Conservation (phyloP, 2,888 invertebrate genomes). For the Cheilosia vernalis region DNA sequence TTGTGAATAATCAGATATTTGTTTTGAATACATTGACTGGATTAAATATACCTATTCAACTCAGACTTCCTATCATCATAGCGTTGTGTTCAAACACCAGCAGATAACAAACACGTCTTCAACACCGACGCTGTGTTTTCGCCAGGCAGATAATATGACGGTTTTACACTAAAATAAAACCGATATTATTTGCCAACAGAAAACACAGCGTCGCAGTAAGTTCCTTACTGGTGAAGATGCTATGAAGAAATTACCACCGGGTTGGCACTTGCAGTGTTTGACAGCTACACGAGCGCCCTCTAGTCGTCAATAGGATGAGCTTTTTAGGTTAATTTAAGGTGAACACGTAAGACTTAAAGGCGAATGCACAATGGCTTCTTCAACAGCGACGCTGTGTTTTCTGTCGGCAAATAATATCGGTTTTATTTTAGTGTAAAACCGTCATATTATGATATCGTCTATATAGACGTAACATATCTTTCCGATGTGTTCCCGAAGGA, state of each 20-base stretch:
- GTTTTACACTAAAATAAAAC: slow-evolving; percentile 10
- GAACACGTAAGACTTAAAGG: not conserved
- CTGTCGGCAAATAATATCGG: slow-evolving; percentile 19
- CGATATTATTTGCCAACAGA: not conserved
- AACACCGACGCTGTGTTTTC: not conserved
- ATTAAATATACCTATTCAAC: not conserved
- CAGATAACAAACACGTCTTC: not conserved
- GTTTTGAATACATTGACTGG: no score
- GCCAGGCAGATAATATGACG: not conserved
- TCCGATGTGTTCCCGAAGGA: no score
- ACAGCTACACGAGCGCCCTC: no score
- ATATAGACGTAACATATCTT: no score
- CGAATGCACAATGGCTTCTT: slow-evolving; percentile 29
- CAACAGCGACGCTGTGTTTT: slow-evolving; percentile 24
- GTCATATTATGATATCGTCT: not conserved
- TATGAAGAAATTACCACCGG: not conserved
- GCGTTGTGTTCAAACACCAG: slow-evolving; percentile 1
- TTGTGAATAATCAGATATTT: no score
- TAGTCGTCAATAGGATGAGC: no score
- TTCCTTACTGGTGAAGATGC: slow-evolving; percentile 20
- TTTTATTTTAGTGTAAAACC: slow-evolving; percentile 7
- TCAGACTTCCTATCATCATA: not conserved
- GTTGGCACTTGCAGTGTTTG: not conserved
- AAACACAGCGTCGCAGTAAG: slow-evolving; percentile 18
- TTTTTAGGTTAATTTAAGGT: not conserved